Evolutionary conservation across 2,797 vertebrate species (phyloP), one percentile per base, ranked within the genome.

Genomic region (Heliangelus exortis): DNA sequence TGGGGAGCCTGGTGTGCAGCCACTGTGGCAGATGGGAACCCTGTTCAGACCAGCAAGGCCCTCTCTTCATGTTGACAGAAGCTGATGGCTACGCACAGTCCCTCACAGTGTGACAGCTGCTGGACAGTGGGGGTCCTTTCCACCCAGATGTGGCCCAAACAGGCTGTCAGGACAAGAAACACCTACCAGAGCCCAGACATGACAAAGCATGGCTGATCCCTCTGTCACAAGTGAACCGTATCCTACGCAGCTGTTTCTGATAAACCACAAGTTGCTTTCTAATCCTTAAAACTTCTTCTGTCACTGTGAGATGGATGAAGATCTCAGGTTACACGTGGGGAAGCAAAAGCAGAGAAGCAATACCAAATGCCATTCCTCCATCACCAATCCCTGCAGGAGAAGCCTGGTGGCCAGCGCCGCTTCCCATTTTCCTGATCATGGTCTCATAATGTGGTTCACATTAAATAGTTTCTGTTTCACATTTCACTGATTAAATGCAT

Each of bases 221-320:
- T 57, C 4, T 4, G 65, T 55, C 10, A 8, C 73, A 86, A 87
- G 13, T 5, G 7, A 95, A 94, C 59, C 5, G 0, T 29, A 53
- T 87, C 87, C 90, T 68, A 78, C 62, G 82, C 96, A 94, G 94
- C 89, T 96, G 93, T 45, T 84, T 53, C 83, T 92, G 90, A 88
- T 66, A 88, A 96, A 91, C 69, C 61, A 7, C 12, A 86, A 47
- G 54, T 66, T 51, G 15, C 75, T 45, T 66, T 93, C 87, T n/a
- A 50, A 88, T 0, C 45, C 78, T 57, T 66, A 93, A 86, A 92
- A 79, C 57, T 12, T 51, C 57, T 13, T 48, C 86, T 53, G 85
- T 50, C 88, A 71, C 87, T n/a, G 25, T 0, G 65, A 96, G 95
- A 93, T 47, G 90, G 93, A 94, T 86, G 91, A 61, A 90, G 75